Percentiles rank a stretch among this genome's conserved stretches.
Conservation (phyloP, 2,113 vertebrate genomes). For the Pedetes capensis region DNA sequence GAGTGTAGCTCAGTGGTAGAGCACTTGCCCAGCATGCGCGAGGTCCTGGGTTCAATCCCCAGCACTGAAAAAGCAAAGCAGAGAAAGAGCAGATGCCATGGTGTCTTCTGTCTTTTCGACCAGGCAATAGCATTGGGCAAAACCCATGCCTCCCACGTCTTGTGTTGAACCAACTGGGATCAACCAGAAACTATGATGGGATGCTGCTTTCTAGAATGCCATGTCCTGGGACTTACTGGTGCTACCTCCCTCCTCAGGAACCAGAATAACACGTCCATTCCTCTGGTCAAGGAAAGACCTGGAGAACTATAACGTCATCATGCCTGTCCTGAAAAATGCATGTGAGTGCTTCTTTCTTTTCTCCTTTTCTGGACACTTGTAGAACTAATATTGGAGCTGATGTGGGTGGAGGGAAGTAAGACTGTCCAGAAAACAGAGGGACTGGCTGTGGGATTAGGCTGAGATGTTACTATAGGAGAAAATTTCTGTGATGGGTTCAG, state of each 20-base stretch:
- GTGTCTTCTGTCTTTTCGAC: not conserved
- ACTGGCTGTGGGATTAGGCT: accelerated
- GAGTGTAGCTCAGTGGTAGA: too few relatives aligned
- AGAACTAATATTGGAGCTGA: not conserved
- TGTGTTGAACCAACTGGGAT: not conserved
- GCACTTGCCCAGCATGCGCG: too few relatives aligned
- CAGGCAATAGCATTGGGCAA: accelerated
- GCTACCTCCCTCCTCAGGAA: not conserved
- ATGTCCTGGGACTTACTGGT: accelerated
- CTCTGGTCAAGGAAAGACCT: accelerated
- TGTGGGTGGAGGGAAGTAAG: accelerated
- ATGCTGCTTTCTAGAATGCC: not conserved
- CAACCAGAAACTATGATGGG: not conserved
- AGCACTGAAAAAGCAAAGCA: too few relatives aligned
- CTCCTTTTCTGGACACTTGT: accelerated
- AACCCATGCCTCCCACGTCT: not conserved
- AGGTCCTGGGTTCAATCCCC: too few relatives aligned
- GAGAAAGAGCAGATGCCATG: not conserved
- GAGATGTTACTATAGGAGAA: not conserved
- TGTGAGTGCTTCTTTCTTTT: accelerated
- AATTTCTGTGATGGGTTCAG: not conserved
- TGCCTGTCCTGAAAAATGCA: accelerated
- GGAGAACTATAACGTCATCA: accelerated
- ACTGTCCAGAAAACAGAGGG: not conserved
- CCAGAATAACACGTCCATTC: accelerated